Evolutionary conservation across 2,113 vertebrate species (phyloP).

Genomic region (Cyprinodon brontotheroides): DNA sequence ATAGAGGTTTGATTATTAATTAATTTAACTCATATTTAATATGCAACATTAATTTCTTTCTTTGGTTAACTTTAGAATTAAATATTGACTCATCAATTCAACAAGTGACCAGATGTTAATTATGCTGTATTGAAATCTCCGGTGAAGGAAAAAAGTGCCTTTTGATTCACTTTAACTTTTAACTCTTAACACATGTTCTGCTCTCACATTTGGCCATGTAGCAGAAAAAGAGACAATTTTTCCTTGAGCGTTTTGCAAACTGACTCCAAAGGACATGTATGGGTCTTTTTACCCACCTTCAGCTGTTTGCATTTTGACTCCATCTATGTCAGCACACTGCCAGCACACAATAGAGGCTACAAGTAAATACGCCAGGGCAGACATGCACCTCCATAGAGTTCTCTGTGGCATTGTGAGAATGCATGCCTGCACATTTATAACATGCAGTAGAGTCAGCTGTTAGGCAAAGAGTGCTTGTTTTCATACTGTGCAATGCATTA

Average conservation of each 20-base stretch:
- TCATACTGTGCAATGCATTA: background rate
- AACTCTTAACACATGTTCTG: constrained; percentile 6
- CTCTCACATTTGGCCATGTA: constrained; percentile 16
- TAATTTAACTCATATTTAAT: background rate
- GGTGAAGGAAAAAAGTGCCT: constrained; percentile 24
- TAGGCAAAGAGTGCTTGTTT: background rate
- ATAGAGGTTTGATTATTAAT: background rate
- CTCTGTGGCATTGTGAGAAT: constrained; percentile 15
- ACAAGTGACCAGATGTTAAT: constrained; percentile 28
- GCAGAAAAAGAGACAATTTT: constrained; percentile 48
- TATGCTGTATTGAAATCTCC: constrained; percentile 50
- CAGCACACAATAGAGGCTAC: constrained; percentile 38
- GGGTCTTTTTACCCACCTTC: constrained; percentile 42
- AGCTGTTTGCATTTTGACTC: constrained; percentile 17
- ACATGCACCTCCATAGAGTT: constrained; percentile 37
- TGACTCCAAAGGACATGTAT: constrained; percentile 36
- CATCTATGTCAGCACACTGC: constrained; percentile 29
- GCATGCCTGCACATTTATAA: background rate
- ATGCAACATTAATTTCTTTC: background rate
- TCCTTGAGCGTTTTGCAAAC: constrained; percentile 26
- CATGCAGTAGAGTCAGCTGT: background rate
- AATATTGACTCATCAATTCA: background rate
- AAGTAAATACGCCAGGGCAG: constrained; percentile 39
- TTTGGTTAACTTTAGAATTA: background rate
- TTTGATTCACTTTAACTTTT: constrained; percentile 36